Evolutionary conservation across 2,797 vertebrate species (phyloP).

Genomic region (Melanogrammus aeglefinus): DNA sequence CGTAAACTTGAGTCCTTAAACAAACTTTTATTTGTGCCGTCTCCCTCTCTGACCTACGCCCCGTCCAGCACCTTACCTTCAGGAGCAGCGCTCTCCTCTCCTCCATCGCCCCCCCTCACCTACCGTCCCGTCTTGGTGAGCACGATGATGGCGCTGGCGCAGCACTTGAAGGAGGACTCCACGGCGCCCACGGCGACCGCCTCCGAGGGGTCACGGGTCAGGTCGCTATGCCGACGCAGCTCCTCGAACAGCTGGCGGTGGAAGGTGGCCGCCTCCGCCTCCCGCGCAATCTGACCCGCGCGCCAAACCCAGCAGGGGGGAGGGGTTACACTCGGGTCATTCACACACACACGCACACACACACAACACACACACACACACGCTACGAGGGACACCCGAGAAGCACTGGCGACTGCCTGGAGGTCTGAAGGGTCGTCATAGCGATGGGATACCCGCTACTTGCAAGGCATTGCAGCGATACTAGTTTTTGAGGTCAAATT

Average conservation of each 20-base stretch:
- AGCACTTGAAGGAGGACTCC: constrained; percentile 96
- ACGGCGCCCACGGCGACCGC: constrained; percentile 92
- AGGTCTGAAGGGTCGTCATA: not conserved
- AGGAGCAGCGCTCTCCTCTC: not conserved
- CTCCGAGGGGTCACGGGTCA: constrained; percentile 93
- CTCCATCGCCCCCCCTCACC: constrained; percentile 1
- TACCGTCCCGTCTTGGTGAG: constrained; percentile 97
- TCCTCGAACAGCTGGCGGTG: constrained; percentile 97
- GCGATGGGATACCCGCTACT: not conserved
- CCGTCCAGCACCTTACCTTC: constrained; percentile 48
- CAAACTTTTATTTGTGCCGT: too few relatives aligned
- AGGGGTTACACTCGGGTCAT: constrained; percentile 40
- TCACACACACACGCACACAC: constrained; percentile 31
- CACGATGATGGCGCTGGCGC: constrained; percentile 91
- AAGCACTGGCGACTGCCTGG: constrained; percentile 37
- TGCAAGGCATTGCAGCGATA: too few relatives aligned
- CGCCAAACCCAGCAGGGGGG: constrained; percentile 20
- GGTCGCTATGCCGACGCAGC: constrained; percentile 83
- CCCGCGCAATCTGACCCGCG: constrained; percentile 88
- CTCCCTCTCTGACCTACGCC: not conserved
- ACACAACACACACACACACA: too few relatives aligned
- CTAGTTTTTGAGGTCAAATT: not conserved
- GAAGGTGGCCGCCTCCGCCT: constrained; percentile 98
- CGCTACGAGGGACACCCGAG: constrained; percentile 35
- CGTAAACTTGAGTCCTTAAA: too few relatives aligned